Conservation (phyloP, 2,113 vertebrate genomes). For the pig (Sus scrofa) region DNA sequence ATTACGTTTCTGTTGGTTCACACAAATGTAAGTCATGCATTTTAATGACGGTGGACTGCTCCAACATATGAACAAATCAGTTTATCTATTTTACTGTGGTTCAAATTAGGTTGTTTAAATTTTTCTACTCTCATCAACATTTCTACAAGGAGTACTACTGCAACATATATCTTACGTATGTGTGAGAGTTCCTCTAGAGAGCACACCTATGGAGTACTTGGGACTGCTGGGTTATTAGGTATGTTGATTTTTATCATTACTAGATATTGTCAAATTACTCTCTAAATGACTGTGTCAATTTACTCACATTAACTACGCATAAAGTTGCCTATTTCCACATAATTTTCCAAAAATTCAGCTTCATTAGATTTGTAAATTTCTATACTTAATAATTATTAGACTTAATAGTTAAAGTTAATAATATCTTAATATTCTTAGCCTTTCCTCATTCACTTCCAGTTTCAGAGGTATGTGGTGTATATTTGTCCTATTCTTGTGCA, state of each 20-base stretch:
- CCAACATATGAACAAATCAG: neutral
- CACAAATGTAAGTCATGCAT: neutral
- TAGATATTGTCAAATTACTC: neutral
- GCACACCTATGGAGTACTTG: neutral
- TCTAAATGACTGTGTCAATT: conserved; percentile 7
- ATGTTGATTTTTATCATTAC: neutral
- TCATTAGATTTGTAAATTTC: neutral
- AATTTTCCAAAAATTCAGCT: neutral
- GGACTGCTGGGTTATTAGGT: neutral
- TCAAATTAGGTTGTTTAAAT: neutral
- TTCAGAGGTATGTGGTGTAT: neutral
- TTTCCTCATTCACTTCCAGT: neutral
- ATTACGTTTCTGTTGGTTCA: neutral
- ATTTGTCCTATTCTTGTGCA: neutral
- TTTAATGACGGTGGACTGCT: conserved; percentile 9
- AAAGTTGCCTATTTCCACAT: neutral
- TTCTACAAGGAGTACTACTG: neutral
- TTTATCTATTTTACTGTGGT: neutral
- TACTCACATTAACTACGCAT: neutral
- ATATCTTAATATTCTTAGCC: neutral
- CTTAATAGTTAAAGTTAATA: no score
- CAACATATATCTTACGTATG: neutral
- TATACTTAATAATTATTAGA: neutral
- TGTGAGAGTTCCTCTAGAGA: neutral
- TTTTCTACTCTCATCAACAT: neutral